phyloP scores from a whole-genome alignment of 53 echinoderm and acorn worm genomes.

The Stichopus horrens region DNA sequence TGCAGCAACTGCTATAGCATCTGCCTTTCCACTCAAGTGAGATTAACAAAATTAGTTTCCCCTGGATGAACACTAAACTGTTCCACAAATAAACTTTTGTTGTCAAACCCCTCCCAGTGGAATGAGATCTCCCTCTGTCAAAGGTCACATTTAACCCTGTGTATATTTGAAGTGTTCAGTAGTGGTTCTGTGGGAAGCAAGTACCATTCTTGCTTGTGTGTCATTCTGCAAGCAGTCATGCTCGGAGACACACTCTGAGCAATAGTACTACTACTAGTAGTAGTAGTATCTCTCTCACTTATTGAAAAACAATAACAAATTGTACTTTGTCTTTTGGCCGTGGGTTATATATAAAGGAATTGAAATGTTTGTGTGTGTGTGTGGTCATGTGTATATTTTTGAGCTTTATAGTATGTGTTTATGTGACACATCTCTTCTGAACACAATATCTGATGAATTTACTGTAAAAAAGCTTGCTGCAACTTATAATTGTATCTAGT shows the following conservation, averaged over 20 bases:
- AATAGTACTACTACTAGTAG: neutral
- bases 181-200: neutral
- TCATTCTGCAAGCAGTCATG: neutral
- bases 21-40: neutral
- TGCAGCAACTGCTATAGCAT: neutral
- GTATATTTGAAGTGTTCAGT: neutral
- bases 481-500: too few species aligned
- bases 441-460: too few species aligned
- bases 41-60: constrained; percentile 14
- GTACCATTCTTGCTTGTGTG: constrained; percentile 14
- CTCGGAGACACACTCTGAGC: neutral
- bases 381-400: neutral
- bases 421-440: too few species aligned
- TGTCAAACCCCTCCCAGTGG: neutral
- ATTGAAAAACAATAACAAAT: neutral
- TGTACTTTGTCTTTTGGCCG: neutral
- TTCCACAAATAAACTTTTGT: constrained; percentile 7
- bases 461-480: too few species aligned
- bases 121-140: constrained; percentile 28
- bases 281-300: neutral
- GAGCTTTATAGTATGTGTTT: neutral
- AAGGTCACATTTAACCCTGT: neutral
- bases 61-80: constrained; percentile 9
- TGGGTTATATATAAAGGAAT: neutral
- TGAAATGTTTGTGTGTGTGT: neutral